Evolutionary conservation across 2,888 invertebrate species (phyloP).

Genomic region (Hermaeophaga mercurialis): DNA sequence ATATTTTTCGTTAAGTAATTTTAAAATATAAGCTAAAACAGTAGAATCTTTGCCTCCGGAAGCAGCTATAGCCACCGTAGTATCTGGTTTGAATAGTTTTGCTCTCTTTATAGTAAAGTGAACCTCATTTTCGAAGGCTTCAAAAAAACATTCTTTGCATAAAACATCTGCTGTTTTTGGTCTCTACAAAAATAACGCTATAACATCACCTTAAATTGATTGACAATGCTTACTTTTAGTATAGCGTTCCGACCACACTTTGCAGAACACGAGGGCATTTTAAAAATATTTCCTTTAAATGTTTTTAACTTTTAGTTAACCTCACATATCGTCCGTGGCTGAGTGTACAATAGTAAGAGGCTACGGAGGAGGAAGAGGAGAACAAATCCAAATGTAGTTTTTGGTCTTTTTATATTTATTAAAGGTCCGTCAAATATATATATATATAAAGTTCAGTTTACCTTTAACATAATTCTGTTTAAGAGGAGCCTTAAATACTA

Average conservation of each 20-base stretch:
- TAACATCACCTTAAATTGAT: background rate
- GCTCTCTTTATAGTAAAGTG: constrained; percentile 87
- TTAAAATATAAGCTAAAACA: constrained; percentile 92
- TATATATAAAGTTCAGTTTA: too few relatives aligned
- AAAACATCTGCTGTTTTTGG: constrained; percentile 91
- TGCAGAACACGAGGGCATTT: constrained; percentile 74
- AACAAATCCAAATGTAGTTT: too few relatives aligned
- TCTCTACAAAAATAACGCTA: constrained; percentile 63
- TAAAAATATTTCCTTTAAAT: too few relatives aligned
- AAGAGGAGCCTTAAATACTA: too few relatives aligned
- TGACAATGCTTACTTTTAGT: constrained; percentile 66
- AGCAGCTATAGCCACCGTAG: constrained; percentile 91
- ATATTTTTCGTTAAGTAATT: constrained; percentile 87
- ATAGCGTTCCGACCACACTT: constrained; percentile 77
- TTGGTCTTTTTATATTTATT: too few relatives aligned
- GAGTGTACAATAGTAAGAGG: too few relatives aligned
- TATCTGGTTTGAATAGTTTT: constrained; percentile 79
- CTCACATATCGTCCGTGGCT: too few relatives aligned
- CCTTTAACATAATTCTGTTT: too few relatives aligned
- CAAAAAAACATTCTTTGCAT: constrained; percentile 94
- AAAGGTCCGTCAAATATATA: too few relatives aligned
- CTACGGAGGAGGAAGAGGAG: too few relatives aligned
- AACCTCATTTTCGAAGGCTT: constrained; percentile 92
- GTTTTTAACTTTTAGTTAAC: too few relatives aligned
- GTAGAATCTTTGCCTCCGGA: constrained; percentile 97